These are phyloP conservation scores for Drosophila histrio DNA, from an alignment of 2,888 invertebrate genomes.

Conservation along the genomic window DNA sequence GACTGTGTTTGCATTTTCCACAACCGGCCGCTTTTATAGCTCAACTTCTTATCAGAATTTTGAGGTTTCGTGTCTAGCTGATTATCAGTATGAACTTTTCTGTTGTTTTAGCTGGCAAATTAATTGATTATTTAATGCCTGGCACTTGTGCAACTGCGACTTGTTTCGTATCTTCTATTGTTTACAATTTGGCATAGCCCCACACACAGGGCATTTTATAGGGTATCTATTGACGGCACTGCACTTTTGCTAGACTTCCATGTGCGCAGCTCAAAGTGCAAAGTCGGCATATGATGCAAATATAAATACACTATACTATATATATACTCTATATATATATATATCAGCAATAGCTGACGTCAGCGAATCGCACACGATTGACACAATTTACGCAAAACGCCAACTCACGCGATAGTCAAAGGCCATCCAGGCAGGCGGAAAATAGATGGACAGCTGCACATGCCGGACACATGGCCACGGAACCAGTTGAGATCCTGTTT, in stretches of 20 bases:
- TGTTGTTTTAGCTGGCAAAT: slow-evolving; percentile 7
- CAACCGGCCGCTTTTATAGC: slow-evolving; percentile 61
- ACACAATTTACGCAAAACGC: slow-evolving; percentile 52
- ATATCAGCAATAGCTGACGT: slow-evolving; percentile 45
- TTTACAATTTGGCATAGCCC: slow-evolving; percentile 24
- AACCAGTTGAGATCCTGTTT: neutral
- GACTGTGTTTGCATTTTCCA: slow-evolving; percentile 41
- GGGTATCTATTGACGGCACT: slow-evolving; percentile 10
- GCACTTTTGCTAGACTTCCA: slow-evolving; percentile 9
- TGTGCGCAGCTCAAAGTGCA: slow-evolving; percentile 59
- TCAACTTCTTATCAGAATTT: slow-evolving; percentile 35
- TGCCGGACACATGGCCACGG: neutral
- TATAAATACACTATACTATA: slow-evolving; percentile 4
- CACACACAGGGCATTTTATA: neutral
- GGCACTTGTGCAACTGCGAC: slow-evolving; percentile 48
- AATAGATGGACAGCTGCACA: neutral
- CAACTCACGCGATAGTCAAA: slow-evolving; percentile 31
- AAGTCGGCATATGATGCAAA: slow-evolving; percentile 42
- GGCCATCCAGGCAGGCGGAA: slow-evolving; percentile 9
- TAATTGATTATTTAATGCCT: slow-evolving; percentile 64
- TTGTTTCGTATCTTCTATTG: slow-evolving; percentile 18
- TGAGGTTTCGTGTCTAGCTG: slow-evolving; percentile 20
- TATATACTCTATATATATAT: slow-evolving; percentile 16
- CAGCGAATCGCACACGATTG: slow-evolving; percentile 33
- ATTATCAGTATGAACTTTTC: slow-evolving; percentile 41